Evolutionary conservation across 2,888 invertebrate species (phyloP).

Genomic region (Chelonus formosanus): DNA sequence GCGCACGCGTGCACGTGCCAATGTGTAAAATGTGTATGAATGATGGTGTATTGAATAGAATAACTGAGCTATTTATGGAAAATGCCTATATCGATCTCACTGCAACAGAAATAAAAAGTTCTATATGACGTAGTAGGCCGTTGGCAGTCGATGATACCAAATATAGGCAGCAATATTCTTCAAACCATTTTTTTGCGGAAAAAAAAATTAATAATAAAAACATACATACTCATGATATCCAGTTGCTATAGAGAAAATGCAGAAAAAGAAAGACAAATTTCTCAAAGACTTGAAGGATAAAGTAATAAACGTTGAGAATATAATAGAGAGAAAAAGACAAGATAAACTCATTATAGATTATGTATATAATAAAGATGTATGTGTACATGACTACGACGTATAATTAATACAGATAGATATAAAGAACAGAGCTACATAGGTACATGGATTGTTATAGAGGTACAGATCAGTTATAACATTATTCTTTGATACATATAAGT

Average conservation of each 20-base stretch:
- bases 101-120: constrained; percentile 5
- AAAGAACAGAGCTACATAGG: constrained; percentile 50
- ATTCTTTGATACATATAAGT: constrained; percentile 2
- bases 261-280: too few relatives aligned
- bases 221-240: too few relatives aligned
- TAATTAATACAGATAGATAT: constrained; percentile 54
- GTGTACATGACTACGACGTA: constrained; percentile 40
- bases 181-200: constrained; percentile 3
- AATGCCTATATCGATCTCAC: background rate
- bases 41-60: background rate
- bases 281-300: too few relatives aligned
- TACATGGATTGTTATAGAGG: constrained; percentile 51
- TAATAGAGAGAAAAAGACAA: constrained; percentile 25
- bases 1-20: constrained; percentile 38
- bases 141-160: constrained; percentile 17
- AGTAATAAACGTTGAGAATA: constrained; percentile 15
- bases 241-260: too few relatives aligned
- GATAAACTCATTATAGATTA: constrained; percentile 14
- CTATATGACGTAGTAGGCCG: constrained; percentile 16
- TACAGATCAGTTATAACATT: constrained; percentile 22
- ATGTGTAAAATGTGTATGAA: constrained; percentile 8
- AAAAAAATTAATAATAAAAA: background rate
- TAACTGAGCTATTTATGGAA: constrained; percentile 2
- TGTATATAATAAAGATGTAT: constrained; percentile 44
- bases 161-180: background rate